These are phyloP conservation scores for Acrobeloides nanus DNA, from an alignment of 2,888 invertebrate species.

Conservation along the genomic window DNA sequence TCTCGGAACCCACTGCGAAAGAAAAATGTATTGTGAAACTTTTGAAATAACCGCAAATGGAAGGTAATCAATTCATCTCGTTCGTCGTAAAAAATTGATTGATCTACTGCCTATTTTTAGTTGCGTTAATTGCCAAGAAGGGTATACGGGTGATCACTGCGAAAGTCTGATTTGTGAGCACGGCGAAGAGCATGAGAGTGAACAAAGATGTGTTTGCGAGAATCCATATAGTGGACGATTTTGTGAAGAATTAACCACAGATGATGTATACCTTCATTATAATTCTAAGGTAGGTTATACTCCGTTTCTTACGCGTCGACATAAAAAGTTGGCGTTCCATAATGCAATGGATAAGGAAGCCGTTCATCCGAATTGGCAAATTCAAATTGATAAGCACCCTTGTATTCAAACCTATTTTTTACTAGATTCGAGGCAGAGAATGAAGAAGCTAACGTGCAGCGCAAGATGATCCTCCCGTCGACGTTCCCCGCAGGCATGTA, in stretches of 20 bases:
- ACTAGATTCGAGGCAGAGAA: background rate
- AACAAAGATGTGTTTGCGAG: conserved; percentile 27
- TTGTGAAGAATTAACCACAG: conserved; percentile 23
- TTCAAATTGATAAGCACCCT: no score
- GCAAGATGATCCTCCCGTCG: no score
- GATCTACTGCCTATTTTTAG: conserved; percentile 16
- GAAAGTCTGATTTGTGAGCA: conserved; percentile 38
- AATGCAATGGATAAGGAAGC: no score
- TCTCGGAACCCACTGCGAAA: conserved; percentile 42
- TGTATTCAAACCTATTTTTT: background rate
- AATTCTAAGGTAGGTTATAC: conserved; percentile 26
- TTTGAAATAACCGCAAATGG: conserved; percentile 21
- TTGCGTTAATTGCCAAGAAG: conserved; percentile 32
- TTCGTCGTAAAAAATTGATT: no score
- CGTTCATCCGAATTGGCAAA: no score
- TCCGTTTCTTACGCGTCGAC: no score
- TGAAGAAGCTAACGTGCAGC: no score
- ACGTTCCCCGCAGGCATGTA: no score
- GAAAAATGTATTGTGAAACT: conserved; percentile 24
- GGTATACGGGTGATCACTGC: conserved; percentile 35
- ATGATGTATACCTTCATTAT: conserved; percentile 28
- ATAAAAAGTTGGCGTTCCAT: no score
- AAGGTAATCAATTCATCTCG: conserved; percentile 7
- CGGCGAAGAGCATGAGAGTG: conserved; percentile 23
- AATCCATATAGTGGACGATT: conserved; percentile 24